These are phyloP conservation scores for Spialia ferax DNA, from an alignment of 2,888 invertebrate genomes.

Conservation along the genomic window DNA sequence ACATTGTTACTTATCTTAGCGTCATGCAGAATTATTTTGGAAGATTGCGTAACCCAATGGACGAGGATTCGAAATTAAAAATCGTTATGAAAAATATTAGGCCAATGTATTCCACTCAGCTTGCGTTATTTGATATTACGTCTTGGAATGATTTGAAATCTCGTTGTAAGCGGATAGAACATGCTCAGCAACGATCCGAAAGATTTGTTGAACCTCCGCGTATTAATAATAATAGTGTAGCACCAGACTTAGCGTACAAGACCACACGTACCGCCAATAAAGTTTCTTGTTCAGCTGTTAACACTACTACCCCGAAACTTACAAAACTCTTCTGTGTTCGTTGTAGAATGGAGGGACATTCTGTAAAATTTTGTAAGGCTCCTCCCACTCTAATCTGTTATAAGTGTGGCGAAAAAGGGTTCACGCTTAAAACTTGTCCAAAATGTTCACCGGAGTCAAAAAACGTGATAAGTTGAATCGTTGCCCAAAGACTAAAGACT, in stretches of 20 bases:
- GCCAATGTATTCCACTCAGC: constrained; percentile 1
- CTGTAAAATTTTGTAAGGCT: constrained; percentile 2
- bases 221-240: constrained; percentile 7
- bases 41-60: constrained; percentile 5
- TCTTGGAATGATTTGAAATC: constrained; percentile 11
- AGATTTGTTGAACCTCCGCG: constrained; percentile 6
- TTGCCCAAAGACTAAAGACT: background rate
- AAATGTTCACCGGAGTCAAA: background rate
- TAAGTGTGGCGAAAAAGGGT: background rate
- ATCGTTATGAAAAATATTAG: constrained; percentile 9
- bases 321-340: background rate
- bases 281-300: background rate
- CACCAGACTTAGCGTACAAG: constrained; percentile 4
- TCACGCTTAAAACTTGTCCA: background rate
- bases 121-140: constrained; percentile 7
- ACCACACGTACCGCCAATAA: background rate
- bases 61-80: background rate
- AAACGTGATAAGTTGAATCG: background rate
- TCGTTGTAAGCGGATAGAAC: constrained; percentile 4
- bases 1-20: constrained; percentile 4
- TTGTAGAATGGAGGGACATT: constrained; percentile 10
- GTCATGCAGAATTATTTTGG: constrained; percentile 5
- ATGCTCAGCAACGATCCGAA: constrained; percentile 7
- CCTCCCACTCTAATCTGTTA: background rate
- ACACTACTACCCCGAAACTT: background rate